phyloP scores from a whole-genome alignment of 2,888 invertebrate species.

The Lumbricus terrestris region DNA sequence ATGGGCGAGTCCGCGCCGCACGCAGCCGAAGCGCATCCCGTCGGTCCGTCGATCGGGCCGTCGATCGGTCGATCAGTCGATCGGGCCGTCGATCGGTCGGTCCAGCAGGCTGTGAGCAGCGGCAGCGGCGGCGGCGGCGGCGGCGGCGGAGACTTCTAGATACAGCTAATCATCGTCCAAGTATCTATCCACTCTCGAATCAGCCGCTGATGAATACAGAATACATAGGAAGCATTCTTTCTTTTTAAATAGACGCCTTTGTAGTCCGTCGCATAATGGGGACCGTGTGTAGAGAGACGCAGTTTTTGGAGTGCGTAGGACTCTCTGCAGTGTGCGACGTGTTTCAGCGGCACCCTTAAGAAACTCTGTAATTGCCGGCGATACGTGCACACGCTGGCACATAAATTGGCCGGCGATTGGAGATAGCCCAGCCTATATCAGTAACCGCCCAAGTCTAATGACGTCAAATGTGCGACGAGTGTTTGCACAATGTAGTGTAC shows the following conservation, averaged over 20 bases:
- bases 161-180: background rate
- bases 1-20: background rate
- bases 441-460: background rate
- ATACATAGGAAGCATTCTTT: background rate
- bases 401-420: background rate
- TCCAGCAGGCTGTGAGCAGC: too few relatives aligned
- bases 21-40: background rate
- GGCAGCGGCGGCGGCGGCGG: too few relatives aligned
- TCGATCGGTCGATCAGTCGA: background rate
- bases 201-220: background rate
- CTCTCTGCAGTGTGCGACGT: too few relatives aligned
- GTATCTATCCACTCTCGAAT: background rate
- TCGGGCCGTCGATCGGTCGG: background rate
- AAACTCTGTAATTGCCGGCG: background rate
- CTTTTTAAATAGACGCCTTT: slow-evolving; percentile 3
- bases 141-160: background rate
- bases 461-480: background rate
- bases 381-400: background rate
- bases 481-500: background rate
- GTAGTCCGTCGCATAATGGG: background rate
- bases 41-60: background rate
- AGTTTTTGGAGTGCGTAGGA: background rate
- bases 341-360: background rate
- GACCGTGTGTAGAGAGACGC: background rate
- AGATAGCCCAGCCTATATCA: background rate